A percentile compares a stretch with the other conserved stretches of the same genome.
Conservation (phyloP, 2,888 invertebrate genomes). For the Drosophila sordidapex region DNA sequence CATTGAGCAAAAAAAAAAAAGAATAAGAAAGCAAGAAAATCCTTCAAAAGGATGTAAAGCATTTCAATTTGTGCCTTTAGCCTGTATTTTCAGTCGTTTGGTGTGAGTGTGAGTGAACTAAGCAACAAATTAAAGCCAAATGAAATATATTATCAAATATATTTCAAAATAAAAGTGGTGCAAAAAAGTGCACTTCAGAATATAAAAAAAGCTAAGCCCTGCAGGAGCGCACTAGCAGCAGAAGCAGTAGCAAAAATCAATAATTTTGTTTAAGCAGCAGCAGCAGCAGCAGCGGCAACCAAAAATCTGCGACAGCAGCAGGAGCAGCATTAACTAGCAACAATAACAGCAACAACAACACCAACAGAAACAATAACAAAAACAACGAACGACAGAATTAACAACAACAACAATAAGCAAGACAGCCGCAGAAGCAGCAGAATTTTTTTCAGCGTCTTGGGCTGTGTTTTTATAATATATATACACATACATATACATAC, state of each 20-base stretch:
- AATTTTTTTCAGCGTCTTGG: conserved; percentile 36
- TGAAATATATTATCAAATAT: neutral
- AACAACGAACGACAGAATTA: conserved; percentile 10
- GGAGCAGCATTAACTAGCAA: conserved; percentile 63
- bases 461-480: conserved; percentile 46
- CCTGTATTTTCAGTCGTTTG: conserved; percentile 31
- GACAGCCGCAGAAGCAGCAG: conserved; percentile 7
- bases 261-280: conserved; percentile 73
- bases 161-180: conserved; percentile 14
- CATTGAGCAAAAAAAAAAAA: conserved; percentile 45
- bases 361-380: conserved; percentile 22
- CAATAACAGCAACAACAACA: conserved; percentile 50
- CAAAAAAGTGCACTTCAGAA: conserved; percentile 58
- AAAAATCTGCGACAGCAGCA: conserved; percentile 67
- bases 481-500: conserved; percentile 26
- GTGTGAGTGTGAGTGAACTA: conserved; percentile 38
- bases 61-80: conserved; percentile 72
- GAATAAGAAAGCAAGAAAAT: conserved; percentile 44
- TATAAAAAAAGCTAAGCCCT: conserved; percentile 38
- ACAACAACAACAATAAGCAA: conserved; percentile 3
- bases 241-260: conserved; percentile 62
- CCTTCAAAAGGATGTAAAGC: conserved; percentile 75
- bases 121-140: conserved; percentile 4
- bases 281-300: conserved; percentile 39
- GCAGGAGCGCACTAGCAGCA: conserved; percentile 48